Evolutionary conservation across 2,113 vertebrate species (phyloP).

Genomic region (Alaudala cheleensis): DNA sequence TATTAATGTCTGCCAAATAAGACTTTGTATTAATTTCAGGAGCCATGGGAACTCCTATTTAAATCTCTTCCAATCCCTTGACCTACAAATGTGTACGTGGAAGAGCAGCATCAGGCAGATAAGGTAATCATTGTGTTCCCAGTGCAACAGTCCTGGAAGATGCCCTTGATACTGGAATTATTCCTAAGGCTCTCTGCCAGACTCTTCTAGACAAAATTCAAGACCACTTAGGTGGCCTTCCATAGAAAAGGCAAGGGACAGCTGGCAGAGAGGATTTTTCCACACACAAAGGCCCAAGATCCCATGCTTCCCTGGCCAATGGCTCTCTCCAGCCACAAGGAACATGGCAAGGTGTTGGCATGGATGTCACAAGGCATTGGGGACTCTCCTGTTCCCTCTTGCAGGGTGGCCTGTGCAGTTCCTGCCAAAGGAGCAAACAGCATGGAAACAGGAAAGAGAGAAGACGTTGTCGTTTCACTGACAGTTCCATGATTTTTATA

Average conservation of each 20-base stretch:
- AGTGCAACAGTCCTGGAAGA: not conserved
- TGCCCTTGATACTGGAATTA: not conserved
- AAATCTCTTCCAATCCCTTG: not conserved
- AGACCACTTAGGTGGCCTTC: not conserved
- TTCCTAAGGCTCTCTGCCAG: not conserved
- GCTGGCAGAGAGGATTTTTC: not conserved
- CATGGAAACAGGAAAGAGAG: not conserved
- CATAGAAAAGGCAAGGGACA: not conserved
- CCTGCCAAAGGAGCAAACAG: not conserved
- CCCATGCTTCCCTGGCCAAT: not conserved
- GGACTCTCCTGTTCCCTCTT: not conserved
- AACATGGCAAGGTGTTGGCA: not conserved
- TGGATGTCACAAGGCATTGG: accelerated
- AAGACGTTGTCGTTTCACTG: accelerated
- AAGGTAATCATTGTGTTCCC: not conserved
- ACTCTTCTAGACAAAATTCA: not conserved
- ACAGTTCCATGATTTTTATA: not conserved
- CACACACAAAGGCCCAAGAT: not conserved
- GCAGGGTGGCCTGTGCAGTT: not conserved
- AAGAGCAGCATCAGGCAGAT: not conserved
- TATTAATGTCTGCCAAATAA: not conserved
- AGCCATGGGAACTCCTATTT: conserved; percentile 31
- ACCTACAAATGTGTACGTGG: not conserved
- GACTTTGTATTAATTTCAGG: conserved; percentile 11
- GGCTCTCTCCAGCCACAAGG: not conserved